Evolutionary conservation across 2,888 invertebrate genomes (phyloP).

Genomic region (Altica lythri): DNA sequence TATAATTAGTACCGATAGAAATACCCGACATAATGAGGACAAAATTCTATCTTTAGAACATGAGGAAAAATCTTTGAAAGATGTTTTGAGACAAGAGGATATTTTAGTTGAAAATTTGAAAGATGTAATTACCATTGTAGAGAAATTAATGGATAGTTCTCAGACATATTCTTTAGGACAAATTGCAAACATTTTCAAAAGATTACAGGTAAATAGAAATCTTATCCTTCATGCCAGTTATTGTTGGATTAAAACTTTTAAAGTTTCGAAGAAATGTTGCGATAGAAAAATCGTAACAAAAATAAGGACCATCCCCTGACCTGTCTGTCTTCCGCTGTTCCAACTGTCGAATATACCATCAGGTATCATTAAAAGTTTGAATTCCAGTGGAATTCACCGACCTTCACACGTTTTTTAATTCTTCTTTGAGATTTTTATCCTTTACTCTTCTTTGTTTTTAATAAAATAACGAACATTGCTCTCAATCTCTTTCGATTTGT

Average conservation of each 20-base stretch:
- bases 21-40: constrained; percentile 77
- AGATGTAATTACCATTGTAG: constrained; percentile 70
- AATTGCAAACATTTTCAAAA: constrained; percentile 63
- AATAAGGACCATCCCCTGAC: neutral
- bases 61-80: constrained; percentile 74
- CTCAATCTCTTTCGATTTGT: too few relatives aligned
- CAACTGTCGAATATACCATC: too few relatives aligned
- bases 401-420: too few relatives aligned
- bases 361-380: too few relatives aligned
- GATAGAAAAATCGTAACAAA: constrained; percentile 6
- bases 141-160: constrained; percentile 61
- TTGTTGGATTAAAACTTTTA: too few relatives aligned
- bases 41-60: constrained; percentile 77
- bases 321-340: too few relatives aligned
- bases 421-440: too few relatives aligned
- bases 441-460: too few relatives aligned
- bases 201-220: constrained; percentile 62
- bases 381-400: too few relatives aligned
- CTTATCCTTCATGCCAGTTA: too few relatives aligned
- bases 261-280: too few relatives aligned
- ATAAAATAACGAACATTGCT: too few relatives aligned
- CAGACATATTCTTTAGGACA: constrained; percentile 64
- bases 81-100: constrained; percentile 72
- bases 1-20: constrained; percentile 84
- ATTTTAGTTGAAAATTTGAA: constrained; percentile 73